These are phyloP conservation scores for Drosophila pectinifera DNA, from an alignment of 1,140 invertebrate genomes.

Conservation along the genomic window DNA sequence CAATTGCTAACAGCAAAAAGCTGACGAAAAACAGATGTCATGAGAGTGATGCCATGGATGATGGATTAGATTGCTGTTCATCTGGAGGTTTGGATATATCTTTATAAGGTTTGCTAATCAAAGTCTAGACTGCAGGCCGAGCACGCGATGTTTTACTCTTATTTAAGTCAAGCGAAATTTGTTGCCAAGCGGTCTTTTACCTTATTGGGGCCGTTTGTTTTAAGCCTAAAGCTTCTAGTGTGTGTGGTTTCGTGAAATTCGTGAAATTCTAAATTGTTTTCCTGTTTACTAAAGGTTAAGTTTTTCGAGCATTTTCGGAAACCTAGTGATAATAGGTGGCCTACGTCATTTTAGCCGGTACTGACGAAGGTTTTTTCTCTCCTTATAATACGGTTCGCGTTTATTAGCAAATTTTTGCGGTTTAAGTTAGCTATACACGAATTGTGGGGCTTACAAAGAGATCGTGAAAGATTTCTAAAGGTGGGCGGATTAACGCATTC, in stretches of 20 bases:
- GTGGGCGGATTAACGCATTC: slow-evolving; percentile 49
- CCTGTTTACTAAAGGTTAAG: slow-evolving; percentile 29
- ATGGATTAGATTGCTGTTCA: slow-evolving; percentile 22
- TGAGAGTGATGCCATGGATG: slow-evolving; percentile 21
- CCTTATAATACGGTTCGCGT: slow-evolving; percentile 18
- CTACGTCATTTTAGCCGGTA: slow-evolving; percentile 64
- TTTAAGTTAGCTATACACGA: slow-evolving; percentile 51
- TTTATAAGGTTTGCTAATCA: slow-evolving; percentile 60
- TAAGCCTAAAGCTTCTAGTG: too few species aligned
- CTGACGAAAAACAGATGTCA: slow-evolving; percentile 41
- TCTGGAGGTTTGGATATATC: slow-evolving; percentile 16
- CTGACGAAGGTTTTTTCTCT: slow-evolving; percentile 56
- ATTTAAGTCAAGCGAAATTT: slow-evolving; percentile 29
- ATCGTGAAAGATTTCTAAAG: slow-evolving; percentile 66
- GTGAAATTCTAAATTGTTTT: neutral
- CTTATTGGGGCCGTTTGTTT: neutral
- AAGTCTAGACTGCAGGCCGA: slow-evolving; percentile 63
- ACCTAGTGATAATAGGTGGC: slow-evolving; percentile 56
- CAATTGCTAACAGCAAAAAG: slow-evolving; percentile 56
- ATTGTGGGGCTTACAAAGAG: slow-evolving; percentile 8
- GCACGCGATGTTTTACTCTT: slow-evolving; percentile 22
- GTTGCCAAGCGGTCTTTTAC: slow-evolving; percentile 43
- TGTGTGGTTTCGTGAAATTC: neutral
- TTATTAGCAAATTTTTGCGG: slow-evolving; percentile 67
- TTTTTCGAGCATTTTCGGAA: slow-evolving; percentile 18